phyloP scores from a whole-genome alignment of 2,113 vertebrate species.

The Malaclemys terrapin region DNA sequence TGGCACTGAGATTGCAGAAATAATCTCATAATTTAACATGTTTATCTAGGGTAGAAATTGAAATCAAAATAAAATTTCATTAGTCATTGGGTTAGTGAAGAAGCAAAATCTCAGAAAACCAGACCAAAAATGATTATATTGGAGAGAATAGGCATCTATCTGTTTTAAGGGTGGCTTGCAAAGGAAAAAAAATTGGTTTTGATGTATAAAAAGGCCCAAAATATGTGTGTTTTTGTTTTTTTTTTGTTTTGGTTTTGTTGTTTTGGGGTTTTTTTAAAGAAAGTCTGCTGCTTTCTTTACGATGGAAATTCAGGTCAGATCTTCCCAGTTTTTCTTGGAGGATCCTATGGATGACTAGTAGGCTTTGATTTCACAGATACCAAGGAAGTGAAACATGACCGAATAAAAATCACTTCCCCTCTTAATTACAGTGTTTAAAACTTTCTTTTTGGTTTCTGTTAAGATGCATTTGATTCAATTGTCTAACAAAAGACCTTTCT shows the following conservation, averaged over 20 bases:
- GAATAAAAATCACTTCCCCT: not conserved
- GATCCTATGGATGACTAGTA: not conserved
- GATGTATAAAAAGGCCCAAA: not conserved
- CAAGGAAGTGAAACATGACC: not conserved
- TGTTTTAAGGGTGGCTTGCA: not conserved
- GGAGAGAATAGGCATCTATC: not conserved
- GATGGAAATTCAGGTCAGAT: not conserved
- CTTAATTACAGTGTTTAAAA: not conserved
- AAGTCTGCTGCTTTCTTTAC: not conserved
- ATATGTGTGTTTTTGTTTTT: not conserved
- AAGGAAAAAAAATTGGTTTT: not conserved
- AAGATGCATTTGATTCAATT: not conserved
- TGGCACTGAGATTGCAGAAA: not conserved
- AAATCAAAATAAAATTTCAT: not conserved
- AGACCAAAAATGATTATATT: not conserved
- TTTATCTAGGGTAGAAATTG: not conserved
- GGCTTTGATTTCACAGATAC: not conserved
- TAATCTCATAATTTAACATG: not conserved
- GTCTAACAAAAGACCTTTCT: not conserved
- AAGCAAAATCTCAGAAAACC: not conserved
- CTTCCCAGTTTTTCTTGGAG: not conserved
- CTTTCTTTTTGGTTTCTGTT: not conserved
- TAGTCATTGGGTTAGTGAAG: not conserved
- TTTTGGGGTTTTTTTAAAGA: too few species aligned
- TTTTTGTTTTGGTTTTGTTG: too few species aligned